A percentile compares a stretch with the other conserved stretches of the same genome.
Evolutionary conservation across 2,797 vertebrate species (phyloP).

Genomic region (Ptychobarbus kaznakovi): DNA sequence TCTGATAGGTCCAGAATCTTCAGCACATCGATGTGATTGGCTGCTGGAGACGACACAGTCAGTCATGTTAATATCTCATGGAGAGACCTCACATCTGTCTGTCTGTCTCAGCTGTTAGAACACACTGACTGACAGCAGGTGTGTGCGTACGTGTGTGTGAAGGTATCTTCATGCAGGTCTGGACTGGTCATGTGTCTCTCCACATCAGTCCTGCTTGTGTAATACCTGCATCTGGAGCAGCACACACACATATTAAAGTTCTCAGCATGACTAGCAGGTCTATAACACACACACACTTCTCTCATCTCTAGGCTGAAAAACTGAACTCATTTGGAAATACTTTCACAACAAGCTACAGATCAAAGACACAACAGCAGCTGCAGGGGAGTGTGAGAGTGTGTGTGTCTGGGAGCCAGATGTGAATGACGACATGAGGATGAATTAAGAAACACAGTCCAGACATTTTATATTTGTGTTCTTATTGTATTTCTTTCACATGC

Average conservation of each 20-base stretch:
- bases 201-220: conserved; percentile 69
- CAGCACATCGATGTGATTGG: conserved; percentile 80
- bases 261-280: background rate
- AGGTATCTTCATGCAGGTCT: conserved; percentile 65
- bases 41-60: conserved; percentile 62
- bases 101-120: background rate
- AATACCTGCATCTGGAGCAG: conserved; percentile 69
- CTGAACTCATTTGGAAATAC: conserved; percentile 15
- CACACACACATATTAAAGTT: background rate
- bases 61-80: background rate
- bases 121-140: conserved; percentile 25
- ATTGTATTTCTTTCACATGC: background rate
- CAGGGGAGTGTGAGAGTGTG: background rate
- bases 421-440: conserved; percentile 7
- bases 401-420: conserved; percentile 53
- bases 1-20: conserved; percentile 79
- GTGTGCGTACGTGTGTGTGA: conserved; percentile 37
- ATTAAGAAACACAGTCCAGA: conserved; percentile 42
- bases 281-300: background rate
- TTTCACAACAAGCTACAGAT: conserved; percentile 11
- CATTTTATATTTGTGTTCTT: conserved; percentile 9
- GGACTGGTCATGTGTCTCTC: conserved; percentile 67
- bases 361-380: conserved; percentile 28
- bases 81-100: background rate
- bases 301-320: background rate